These are phyloP conservation scores for Apodemia mormo DNA, from an alignment of 2,888 invertebrate species.

Conservation along the genomic window DNA sequence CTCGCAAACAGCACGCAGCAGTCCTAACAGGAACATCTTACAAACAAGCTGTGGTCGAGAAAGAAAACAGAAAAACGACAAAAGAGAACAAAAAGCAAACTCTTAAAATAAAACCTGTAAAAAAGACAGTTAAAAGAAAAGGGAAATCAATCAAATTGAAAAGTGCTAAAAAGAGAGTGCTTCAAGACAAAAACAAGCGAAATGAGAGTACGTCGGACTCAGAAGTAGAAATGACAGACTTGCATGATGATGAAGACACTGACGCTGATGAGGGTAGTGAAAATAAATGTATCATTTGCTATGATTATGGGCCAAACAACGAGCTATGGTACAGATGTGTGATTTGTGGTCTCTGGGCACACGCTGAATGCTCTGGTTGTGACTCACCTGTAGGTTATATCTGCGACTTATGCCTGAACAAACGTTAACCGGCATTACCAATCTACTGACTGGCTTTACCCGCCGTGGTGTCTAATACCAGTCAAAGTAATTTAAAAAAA, in stretches of 20 bases:
- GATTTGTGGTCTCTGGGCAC: not conserved
- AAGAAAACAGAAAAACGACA: too few relatives aligned
- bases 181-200: not conserved
- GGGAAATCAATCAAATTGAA: too few relatives aligned
- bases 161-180: not conserved
- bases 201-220: not conserved
- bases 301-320: not conserved
- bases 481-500: too few relatives aligned
- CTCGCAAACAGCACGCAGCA: too few relatives aligned
- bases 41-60: too few relatives aligned
- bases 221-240: not conserved
- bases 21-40: too few relatives aligned
- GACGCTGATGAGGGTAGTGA: not conserved
- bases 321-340: not conserved
- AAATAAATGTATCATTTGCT: not conserved
- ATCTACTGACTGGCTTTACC: too few relatives aligned
- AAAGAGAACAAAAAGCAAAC: too few relatives aligned
- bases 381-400: not conserved
- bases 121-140: too few relatives aligned
- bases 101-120: too few relatives aligned
- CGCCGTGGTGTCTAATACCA: too few relatives aligned
- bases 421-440: too few relatives aligned
- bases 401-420: not conserved
- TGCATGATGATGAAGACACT: not conserved
- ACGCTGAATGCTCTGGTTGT: not conserved